These are phyloP conservation scores for Protonemura montana DNA, from an alignment of 2,888 invertebrate genomes.

Conservation along the genomic window DNA sequence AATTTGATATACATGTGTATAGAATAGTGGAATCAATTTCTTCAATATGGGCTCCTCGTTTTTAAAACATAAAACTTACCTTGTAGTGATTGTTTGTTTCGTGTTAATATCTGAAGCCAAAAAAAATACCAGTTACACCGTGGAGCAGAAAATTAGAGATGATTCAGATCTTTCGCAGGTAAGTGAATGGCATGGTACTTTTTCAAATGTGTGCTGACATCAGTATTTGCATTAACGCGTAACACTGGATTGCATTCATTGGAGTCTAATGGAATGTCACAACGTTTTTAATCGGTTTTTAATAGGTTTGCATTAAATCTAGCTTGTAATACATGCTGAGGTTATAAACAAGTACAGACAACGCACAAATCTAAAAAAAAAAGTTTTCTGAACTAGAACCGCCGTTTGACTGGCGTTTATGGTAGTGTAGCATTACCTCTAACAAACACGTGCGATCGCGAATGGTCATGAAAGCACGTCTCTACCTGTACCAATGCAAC, in stretches of 20 bases:
- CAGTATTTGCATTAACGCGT: not conserved
- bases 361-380: not conserved
- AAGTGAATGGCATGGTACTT: conserved; percentile 52
- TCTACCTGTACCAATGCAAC: not conserved
- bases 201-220: not conserved
- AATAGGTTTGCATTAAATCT: not conserved
- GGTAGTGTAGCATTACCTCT: not conserved
- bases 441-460: not conserved
- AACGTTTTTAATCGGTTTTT: not conserved
- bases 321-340: not conserved
- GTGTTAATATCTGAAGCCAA: conserved; percentile 40
- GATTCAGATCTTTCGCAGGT: conserved; percentile 76
- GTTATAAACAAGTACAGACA: not conserved
- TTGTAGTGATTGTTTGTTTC: conserved; percentile 36
- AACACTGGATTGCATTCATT: not conserved
- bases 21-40: not conserved
- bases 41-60: conserved; percentile 37
- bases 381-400: not conserved
- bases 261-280: not conserved
- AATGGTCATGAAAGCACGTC: not conserved
- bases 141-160: conserved; percentile 70
- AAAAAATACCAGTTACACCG: conserved; percentile 56
- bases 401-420: not conserved
- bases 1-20: not conserved
- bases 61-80: conserved; percentile 12